Evolutionary conservation across 2,797 vertebrate species (phyloP), one percentile per base, ranked within the genome.

Genomic region (Liparis tanakae): DNA sequence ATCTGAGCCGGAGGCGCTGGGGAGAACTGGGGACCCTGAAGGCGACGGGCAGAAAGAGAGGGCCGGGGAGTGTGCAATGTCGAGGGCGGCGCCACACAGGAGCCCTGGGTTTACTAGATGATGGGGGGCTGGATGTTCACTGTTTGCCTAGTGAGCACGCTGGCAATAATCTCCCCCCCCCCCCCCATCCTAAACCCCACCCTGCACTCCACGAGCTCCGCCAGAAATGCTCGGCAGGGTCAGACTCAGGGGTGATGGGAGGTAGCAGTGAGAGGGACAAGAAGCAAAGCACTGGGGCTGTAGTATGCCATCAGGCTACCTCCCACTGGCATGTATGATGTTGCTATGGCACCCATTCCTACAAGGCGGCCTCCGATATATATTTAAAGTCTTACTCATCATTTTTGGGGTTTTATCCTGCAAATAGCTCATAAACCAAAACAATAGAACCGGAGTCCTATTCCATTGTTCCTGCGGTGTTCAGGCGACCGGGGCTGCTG

Each of bases 1-100:
- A 88, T 93, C 85, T 88, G 87, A 89, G 91, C 86, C 83, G 54
- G 81, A 85, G 86, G 85, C 85, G 5, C 73, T 54, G 78, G 83
- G 78, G 84, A 87, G 85, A 85, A 88, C 87, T 86, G 72, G 85
- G 88, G 86, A 85, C 88, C 82, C 87, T 83, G 74, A 76, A 85
- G 89, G 77, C 79, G 85, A 88, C 79, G 78, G 70, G 80, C 78
- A 78, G 81, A 83, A 74, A 80, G 58, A 67, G 68, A 77, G 41
- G 69, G 74, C 60, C 7, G 14, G 67, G 46, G 76, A 78, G 85
- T 85, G 79, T 78, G 79, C 73, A 63, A 4, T 78, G 84, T 73
- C 68, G 66, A 84, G 70, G 74, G 87, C 22, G 68, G 76, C 77
- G 78, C 79, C 76, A 77, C 78, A 85, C 81, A 84, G 79, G 81